Evolutionary conservation across 2,113 vertebrate genomes (phyloP).

Genomic region (Paralichthys olivaceus): DNA sequence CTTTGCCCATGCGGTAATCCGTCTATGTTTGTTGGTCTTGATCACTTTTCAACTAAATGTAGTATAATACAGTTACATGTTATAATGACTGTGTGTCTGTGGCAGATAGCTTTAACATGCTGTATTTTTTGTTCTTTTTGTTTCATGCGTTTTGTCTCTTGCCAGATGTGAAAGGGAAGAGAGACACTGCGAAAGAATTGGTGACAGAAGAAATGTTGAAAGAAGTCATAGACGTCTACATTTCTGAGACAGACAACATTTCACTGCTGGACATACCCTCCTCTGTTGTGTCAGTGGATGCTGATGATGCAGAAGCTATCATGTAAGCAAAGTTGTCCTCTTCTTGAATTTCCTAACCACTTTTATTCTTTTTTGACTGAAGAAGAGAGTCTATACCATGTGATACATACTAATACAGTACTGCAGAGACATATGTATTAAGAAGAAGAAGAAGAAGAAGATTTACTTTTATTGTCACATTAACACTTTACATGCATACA

Average conservation of each 20-base stretch:
- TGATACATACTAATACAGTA: not conserved
- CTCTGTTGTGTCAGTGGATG: conserved; percentile 80
- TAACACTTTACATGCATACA: no score
- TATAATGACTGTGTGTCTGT: no score
- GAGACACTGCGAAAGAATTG: conserved; percentile 65
- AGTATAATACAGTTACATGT: not conserved
- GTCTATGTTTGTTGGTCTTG: no score
- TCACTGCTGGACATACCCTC: conserved; percentile 84
- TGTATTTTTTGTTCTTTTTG: not conserved
- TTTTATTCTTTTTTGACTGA: no score
- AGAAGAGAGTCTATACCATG: not conserved
- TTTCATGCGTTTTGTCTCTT: not conserved
- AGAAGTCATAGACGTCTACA: conserved; percentile 74
- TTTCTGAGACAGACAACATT: conserved; percentile 86
- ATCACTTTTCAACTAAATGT: not conserved
- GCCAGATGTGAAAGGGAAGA: conserved; percentile 76
- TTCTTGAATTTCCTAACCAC: not conserved
- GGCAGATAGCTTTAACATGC: no score
- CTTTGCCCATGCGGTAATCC: no score
- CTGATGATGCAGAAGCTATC: conserved; percentile 80
- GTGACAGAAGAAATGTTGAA: conserved; percentile 82
- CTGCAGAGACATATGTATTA: no score
- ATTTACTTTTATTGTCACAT: no score
- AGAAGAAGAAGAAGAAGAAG: no score
- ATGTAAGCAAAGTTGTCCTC: conserved; percentile 74